These are phyloP conservation scores for Megaceryle torquata DNA, from an alignment of 2,113 vertebrate species.

Conservation along the genomic window DNA sequence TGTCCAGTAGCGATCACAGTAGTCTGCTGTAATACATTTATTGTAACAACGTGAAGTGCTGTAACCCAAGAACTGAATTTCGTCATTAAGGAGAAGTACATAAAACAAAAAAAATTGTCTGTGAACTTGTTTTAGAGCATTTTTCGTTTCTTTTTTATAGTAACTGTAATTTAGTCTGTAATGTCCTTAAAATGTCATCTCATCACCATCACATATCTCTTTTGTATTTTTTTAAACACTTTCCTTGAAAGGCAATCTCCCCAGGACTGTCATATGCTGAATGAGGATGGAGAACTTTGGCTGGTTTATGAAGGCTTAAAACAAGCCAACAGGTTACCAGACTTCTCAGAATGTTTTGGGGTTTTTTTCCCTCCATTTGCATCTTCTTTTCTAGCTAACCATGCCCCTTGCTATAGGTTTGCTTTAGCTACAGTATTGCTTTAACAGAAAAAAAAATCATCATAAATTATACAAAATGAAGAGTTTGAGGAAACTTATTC, in stretches of 20 bases:
- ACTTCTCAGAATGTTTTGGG: constrained; percentile 61
- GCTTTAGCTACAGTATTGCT: constrained; percentile 51
- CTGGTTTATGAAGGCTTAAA: constrained; percentile 99
- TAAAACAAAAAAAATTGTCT: background rate
- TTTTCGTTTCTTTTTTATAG: background rate
- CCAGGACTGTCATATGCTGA: constrained; percentile 92
- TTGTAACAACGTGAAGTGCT: background rate
- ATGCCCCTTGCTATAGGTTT: constrained; percentile 47
- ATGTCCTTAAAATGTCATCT: constrained; percentile 47
- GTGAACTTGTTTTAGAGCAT: background rate
- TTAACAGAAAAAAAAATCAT: background rate
- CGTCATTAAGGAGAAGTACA: background rate
- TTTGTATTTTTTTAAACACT: constrained; percentile 77
- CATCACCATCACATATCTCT: constrained; percentile 64
- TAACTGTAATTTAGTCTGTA: constrained; percentile 14
- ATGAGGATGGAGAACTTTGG: constrained; percentile 99
- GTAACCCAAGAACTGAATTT: background rate
- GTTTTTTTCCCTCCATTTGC: constrained; percentile 21
- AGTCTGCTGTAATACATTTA: background rate
- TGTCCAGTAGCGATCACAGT: background rate
- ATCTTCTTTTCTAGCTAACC: constrained; percentile 69
- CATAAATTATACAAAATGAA: background rate
- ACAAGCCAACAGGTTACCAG: constrained; percentile 95
- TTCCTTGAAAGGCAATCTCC: constrained; percentile 87
- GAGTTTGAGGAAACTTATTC: background rate